Evolutionary conservation across 2,797 vertebrate genomes (phyloP), one percentile per base, ranked within the genome.

Genomic region (Hipposideros larvatus): DNA sequence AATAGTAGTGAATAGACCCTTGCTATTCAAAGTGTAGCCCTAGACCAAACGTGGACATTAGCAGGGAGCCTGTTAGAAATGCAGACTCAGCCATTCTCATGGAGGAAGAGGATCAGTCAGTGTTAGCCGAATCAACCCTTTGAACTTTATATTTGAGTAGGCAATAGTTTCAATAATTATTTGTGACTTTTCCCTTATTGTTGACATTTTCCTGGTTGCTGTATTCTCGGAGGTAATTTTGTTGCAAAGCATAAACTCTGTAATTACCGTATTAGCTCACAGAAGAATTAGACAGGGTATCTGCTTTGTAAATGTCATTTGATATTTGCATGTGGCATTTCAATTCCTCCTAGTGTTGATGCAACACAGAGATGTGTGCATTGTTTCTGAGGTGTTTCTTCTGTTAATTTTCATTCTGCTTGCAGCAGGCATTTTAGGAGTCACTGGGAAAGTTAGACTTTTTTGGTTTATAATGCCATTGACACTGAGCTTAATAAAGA

Each of bases 241-340:
- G 82, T 95, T 97, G 95, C 18, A 95, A 85, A 48, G 19, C 41
- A 57, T 92, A 94, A 95, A 90, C 96, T 91, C 88, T 96, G 80
- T 90, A 75, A 96, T 97, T 96, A 78, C 77, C 51, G 24, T 65
- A 96, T 97, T 98, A 94, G 53, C 89, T 95, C 26, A 77, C 73
- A 77, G 83, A 97, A 96, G 95, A 97, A 95, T 90, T 8, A 66
- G 82, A 94, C 66, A 96, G 78, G 91, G 48, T 73, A 63, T 28
- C 87, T 94, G 80, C 91, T 98, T 97, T 98, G 97, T 97, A 98
- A 95, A 85, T 95, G 89, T 97, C 95, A 95, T 96, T 91, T 94
- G 79, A 1, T 97, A 96, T 97, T 97, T 97, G 9, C 66, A 94
- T 70, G 91, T 75, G 26, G 84, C 71, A 95, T 90, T 75, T 96